These are phyloP conservation scores for Hydrolagus affinis DNA, from an alignment of 2,113 vertebrate species.

Conservation along the genomic window DNA sequence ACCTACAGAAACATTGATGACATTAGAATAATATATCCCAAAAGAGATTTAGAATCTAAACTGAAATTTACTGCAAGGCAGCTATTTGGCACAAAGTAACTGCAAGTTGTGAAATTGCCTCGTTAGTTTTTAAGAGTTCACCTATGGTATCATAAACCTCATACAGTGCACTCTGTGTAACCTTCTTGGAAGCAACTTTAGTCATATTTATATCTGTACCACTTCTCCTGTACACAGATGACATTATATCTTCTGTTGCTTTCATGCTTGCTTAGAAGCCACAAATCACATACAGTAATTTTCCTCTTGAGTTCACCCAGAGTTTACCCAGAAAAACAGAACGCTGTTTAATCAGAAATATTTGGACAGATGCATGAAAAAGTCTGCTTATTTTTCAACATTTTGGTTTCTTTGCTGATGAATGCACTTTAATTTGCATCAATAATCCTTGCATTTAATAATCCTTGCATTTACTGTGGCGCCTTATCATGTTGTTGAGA, in stretches of 20 bases:
- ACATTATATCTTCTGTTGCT: slow-evolving; percentile 4
- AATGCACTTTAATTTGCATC: no score
- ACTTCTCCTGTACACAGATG: background rate
- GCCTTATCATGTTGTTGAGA: no score
- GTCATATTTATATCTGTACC: slow-evolving; percentile 7
- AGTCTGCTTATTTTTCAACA: background rate
- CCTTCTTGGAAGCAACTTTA: background rate
- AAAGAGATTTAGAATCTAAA: background rate
- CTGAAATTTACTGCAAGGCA: background rate
- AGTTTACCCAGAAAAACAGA: background rate
- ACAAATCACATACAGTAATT: background rate
- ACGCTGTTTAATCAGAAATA: background rate
- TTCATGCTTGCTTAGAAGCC: slow-evolving; percentile 7
- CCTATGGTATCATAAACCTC: no score
- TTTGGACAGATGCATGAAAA: background rate
- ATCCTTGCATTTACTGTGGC: no score
- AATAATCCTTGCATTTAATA: no score
- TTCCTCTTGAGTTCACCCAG: background rate
- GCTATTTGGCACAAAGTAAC: background rate
- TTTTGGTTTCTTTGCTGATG: no score
- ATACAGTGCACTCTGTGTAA: background rate
- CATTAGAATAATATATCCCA: background rate
- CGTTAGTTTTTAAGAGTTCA: background rate
- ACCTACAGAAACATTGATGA: background rate
- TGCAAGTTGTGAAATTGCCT: background rate